A percentile compares a stretch with the other conserved stretches of the same genome.
These are phyloP conservation scores for Arnoldichthys spilopterus DNA, from an alignment of 2,797 vertebrate species.

Conservation along the genomic window DNA sequence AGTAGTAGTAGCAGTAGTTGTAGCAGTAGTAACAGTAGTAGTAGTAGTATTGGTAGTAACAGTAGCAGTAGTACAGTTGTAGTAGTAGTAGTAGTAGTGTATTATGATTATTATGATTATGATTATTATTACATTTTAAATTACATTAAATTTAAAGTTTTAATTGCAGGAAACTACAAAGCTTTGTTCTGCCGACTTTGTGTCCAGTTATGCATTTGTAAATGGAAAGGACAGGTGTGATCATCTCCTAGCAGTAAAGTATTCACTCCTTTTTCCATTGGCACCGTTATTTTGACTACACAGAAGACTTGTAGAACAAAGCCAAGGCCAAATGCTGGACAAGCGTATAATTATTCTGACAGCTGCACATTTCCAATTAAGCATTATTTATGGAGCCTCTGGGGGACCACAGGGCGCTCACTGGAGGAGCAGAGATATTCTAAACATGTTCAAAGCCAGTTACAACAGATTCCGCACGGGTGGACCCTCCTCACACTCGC, in stretches of 20 bases:
- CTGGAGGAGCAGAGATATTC: slow-evolving; percentile 56
- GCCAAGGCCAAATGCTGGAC: slow-evolving; percentile 73
- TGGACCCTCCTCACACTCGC: slow-evolving; percentile 28
- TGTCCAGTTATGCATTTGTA: too few relatives aligned
- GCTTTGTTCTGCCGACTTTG: too few relatives aligned
- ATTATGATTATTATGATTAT: too few relatives aligned
- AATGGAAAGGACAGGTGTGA: slow-evolving; percentile 19
- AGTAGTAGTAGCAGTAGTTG: too few relatives aligned
- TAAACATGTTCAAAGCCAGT: slow-evolving; percentile 62
- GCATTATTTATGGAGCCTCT: slow-evolving; percentile 71
- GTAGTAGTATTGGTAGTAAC: too few relatives aligned
- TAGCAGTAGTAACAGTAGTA: too few relatives aligned
- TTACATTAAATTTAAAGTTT: too few relatives aligned
- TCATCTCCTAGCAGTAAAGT: slow-evolving; percentile 2
- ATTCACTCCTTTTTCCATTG: slow-evolving; percentile 20
- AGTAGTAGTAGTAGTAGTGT: too few relatives aligned
- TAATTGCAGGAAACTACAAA: too few relatives aligned
- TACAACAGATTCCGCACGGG: slow-evolving; percentile 42
- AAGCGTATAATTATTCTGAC: slow-evolving; percentile 81
- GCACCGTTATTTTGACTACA: slow-evolving; percentile 35
- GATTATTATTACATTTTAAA: too few relatives aligned
- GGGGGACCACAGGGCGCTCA: slow-evolving; percentile 73
- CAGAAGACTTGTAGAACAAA: slow-evolving; percentile 61
- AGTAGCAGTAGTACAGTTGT: too few relatives aligned
- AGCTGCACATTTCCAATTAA: slow-evolving; percentile 79